A percentile compares a stretch with the other conserved stretches of the same genome.
Conservation (phyloP, 2,113 vertebrate genomes). For the Upupa epops region DNA sequence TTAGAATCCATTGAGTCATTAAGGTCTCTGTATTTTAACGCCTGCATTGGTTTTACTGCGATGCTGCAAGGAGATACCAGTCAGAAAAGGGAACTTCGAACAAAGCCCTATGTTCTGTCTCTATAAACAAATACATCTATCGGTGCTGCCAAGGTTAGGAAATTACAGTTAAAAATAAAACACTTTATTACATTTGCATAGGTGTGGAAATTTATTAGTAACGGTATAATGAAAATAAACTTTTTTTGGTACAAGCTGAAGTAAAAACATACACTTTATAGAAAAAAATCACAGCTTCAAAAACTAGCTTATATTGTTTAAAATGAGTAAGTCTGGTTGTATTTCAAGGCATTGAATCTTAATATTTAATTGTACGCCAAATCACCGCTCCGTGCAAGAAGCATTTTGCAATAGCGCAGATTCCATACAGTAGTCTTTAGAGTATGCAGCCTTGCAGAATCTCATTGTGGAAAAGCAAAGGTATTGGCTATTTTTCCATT, state of each 20-base stretch:
- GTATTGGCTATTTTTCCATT: constrained; percentile 22
- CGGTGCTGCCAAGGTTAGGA: neutral
- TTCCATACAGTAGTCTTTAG: constrained; percentile 62
- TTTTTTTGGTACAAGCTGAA: constrained; percentile 62
- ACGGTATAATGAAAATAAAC: constrained; percentile 52
- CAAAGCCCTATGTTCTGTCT: neutral
- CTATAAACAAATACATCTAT: neutral
- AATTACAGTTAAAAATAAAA: constrained; percentile 3
- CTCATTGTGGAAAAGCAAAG: neutral
- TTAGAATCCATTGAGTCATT: neutral
- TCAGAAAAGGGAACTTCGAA: neutral
- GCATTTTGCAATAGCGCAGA: constrained; percentile 25
- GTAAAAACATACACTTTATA: constrained; percentile 61
- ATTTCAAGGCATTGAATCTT: constrained; percentile 61
- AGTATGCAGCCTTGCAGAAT: constrained; percentile 43
- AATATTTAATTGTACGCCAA: constrained; percentile 49
- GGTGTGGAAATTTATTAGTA: constrained; percentile 71
- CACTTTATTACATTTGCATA: constrained; percentile 40
- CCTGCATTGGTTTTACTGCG: neutral
- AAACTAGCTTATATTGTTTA: constrained; percentile 59
- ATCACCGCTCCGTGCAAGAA: constrained; percentile 48
- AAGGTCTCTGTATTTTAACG: neutral
- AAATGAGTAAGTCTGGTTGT: constrained; percentile 52
- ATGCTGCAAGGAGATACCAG: neutral
- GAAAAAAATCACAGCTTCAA: constrained; percentile 59